phyloP scores from a whole-genome alignment of 2,888 invertebrate species.

The Coenonympha glycerion region DNA sequence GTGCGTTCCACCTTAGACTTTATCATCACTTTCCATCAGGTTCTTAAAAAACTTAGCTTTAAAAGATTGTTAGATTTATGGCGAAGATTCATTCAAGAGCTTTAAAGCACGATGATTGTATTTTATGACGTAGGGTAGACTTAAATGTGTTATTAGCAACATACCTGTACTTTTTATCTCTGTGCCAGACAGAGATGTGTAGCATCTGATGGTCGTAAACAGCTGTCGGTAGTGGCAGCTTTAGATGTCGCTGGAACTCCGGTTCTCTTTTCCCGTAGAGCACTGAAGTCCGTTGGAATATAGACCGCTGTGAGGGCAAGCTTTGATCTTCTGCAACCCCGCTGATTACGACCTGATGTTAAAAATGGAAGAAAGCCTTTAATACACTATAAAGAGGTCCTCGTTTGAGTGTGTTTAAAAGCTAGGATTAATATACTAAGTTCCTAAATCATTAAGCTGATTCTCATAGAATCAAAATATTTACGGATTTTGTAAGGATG shows the following conservation, averaged over 20 bases:
- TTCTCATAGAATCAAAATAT: too few species aligned
- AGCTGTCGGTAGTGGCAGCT: slow-evolving; percentile 77
- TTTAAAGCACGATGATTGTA: too few species aligned
- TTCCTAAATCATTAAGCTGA: background rate
- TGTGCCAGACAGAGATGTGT: slow-evolving; percentile 90
- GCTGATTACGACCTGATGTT: slow-evolving; percentile 74
- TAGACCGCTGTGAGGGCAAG: slow-evolving; percentile 70
- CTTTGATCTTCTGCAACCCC: slow-evolving; percentile 60
- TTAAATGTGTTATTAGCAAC: slow-evolving; percentile 8
- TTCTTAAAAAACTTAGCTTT: too few species aligned
- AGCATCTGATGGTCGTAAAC: slow-evolving; percentile 77
- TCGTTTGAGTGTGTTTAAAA: background rate
- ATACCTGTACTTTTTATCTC: slow-evolving; percentile 87
- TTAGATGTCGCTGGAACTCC: slow-evolving; percentile 86
- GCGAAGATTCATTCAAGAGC: too few species aligned
- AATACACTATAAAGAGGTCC: background rate
- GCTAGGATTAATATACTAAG: background rate
- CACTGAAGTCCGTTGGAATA: slow-evolving; percentile 86
- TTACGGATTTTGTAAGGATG: too few species aligned
- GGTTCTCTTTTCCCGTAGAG: slow-evolving; percentile 86
- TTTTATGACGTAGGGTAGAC: too few species aligned
- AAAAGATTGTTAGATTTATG: too few species aligned
- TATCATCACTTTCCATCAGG: too few species aligned
- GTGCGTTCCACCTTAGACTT: too few species aligned
- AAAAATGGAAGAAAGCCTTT: background rate